Evolutionary conservation across 2,113 vertebrate genomes (phyloP).

Genomic region (Actenoides lindsayi): DNA sequence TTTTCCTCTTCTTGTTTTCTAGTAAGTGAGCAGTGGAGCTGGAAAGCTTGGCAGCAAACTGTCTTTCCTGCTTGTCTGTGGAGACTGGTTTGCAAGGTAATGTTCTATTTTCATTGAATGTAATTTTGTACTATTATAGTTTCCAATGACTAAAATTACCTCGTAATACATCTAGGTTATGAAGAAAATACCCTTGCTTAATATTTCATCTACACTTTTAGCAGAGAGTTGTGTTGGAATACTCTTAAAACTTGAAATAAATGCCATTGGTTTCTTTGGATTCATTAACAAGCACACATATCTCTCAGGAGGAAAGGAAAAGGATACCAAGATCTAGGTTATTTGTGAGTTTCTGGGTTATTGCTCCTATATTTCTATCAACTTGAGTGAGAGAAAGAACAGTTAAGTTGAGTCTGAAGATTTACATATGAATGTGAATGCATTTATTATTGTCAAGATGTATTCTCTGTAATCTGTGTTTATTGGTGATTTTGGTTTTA

Average conservation of each 20-base stretch:
- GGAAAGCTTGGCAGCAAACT: background rate
- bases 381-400: background rate
- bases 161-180: background rate
- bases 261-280: background rate
- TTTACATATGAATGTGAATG: background rate
- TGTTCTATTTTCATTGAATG: background rate
- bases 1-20: constrained; percentile 6
- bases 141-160: background rate
- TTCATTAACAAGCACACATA: background rate
- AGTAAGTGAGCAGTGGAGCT: constrained; percentile 19
- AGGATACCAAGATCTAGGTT: background rate
- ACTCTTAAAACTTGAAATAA: background rate
- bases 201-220: background rate
- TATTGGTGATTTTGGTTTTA: background rate
- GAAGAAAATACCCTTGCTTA: background rate
- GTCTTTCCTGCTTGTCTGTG: background rate
- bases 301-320: background rate
- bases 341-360: background rate
- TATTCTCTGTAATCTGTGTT: background rate
- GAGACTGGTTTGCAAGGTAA: constrained; percentile 66
- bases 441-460: background rate
- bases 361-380: background rate
- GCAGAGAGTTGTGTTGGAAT: background rate
- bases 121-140: background rate
- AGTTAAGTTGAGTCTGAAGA: background rate